Evolutionary conservation across 2,113 vertebrate species (phyloP), one percentile per base, ranked within the genome.

Genomic region (Phalacrocorax carbo): DNA sequence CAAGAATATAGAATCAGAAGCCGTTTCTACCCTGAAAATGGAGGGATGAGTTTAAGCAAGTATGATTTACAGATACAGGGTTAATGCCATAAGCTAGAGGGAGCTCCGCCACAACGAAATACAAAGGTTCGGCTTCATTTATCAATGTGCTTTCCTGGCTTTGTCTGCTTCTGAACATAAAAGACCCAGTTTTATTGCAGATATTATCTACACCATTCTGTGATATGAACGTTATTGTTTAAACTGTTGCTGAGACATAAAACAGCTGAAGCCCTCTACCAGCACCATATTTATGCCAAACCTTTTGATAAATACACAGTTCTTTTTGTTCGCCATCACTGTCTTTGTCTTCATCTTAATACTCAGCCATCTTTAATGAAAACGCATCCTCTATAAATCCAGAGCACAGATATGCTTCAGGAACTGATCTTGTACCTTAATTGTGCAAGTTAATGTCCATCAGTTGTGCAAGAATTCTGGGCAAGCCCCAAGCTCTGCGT

Each of bases 181-280:
- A 97, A 94, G 96, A 92, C 94, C 90, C 81, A 25, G 94, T 61
- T 96, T 97, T 97, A 97, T 97, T 96, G 97, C 96, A 97, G 97
- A 98, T 98, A 95, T 97, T 98, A 98, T 98, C 97, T 95, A 82
- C 90, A 91, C 94, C 94, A 44, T 95, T 97, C 96, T 96, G 6
- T 77, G 96, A 97, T 98, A 97, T 95, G 96, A 95, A 97, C 91
- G 96, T 96, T 97, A 98, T 98, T 97, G 97, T 97, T 96, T 95
- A 87, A 97, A 97, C 95, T 90, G 96, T 95, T 95, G 94, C 92
- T 90, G 86, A 96, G 94, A 95, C 95, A 94, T 95, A 94, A 96
- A 95, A 78, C 96, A 94, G 95, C 96, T 96, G 95, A 97, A 96
- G 83, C 52, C 79, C 40, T 90, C 93, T 79, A 78, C 71, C 52